Base-by-base conservation (phyloP, 2,888 invertebrate species). In the Nymphalis urticae region DNA sequence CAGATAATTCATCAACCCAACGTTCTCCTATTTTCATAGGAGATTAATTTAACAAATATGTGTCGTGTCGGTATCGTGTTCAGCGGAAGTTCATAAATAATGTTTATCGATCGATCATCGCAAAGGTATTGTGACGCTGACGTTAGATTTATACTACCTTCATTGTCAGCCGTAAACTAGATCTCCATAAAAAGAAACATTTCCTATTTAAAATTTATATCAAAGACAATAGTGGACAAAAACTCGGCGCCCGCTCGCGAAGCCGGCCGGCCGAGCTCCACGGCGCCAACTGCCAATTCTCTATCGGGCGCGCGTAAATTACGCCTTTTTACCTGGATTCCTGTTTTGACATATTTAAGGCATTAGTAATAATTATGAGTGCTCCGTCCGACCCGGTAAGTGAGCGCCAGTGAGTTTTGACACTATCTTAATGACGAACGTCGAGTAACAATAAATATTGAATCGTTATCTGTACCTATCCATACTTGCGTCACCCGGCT, bases 331-430 rank as follows among this genome's bases (percentile, higher is more conserved):
- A 92, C 92, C 92, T 92, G 92, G 90, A 91, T 92, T 90, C 91
- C 91, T 92, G 92, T 92, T 92, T 92, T 92, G 92, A 92, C 92
- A 92, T 92, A 92, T 92, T 92, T 91, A 92, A 92, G 90, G 92
- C 89, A 92, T 92, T 92, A 91, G 91, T 92, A 92, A 92, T 92
- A 92, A 92, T 92, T 92, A 92, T 92, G 92, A 92, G 90, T 90
- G 89, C 88, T 87, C 82, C 82, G 81, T 78, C 81, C 81, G 82
- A 79, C 80, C 82, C 83, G 78, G 88, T 89, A 88, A 85, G 85
- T 85, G 86, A 83, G 86, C 81, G 87, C 89, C 86, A 87, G 85
- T 86, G 78, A 90, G 86, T 90, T 92, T 89, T 92, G 92, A 92
- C 92, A 90, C 91, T 92, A 92, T 92, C 92, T 92, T 92, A 92